Evolutionary conservation across 2,888 invertebrate species (phyloP), one percentile per base, ranked within the genome.

Genomic region (Sminthurinus aureus): DNA sequence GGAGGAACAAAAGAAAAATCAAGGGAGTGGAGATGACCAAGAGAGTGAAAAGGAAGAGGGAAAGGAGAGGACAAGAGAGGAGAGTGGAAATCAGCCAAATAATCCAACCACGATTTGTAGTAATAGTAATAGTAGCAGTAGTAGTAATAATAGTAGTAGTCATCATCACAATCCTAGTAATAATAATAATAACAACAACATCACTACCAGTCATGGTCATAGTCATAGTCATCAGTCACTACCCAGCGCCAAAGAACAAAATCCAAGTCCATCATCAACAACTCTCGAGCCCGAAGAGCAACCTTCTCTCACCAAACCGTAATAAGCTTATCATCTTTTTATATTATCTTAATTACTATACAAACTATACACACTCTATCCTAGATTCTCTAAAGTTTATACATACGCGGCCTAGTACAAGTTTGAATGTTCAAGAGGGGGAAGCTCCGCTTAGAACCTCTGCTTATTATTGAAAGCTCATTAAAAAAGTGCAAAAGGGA

Each of bases 1-100:
- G 92, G 96, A 97, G 90, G 97, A 97, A 89, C 96, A 96, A 90
- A 92, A 89, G 81, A 87, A 90, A 76, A 88, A 89, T 52, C 87
- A 87, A 71, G 86, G 87, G 18, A 87, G 86, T 38, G 77, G 84
- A 22, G 84, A 84, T 18, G 75, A 77, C 51, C 81, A 77, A 20
- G 81, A 81, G 52, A 52, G 58, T 71, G 79, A 80, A n/a, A 83
- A 81, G 52, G 81, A 81, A 15, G 38, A 26, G 26, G 81, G 73
- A 22, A 22, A 50, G 11, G 38, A 26, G 12, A 24, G 24, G 3
- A 69, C 2, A 12, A 24, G 71, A 24, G 22, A 71, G 26, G 24
- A 71, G 15, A 20, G 13, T 13, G 24, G 24, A 26, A 24, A 71
- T 22, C 20, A 71, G 26, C 64, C 58, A 58, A 58, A 58, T 58